These are phyloP conservation scores for Tenualosa thibaudeaui DNA, from an alignment of 2,797 vertebrate species.

Conservation along the genomic window DNA sequence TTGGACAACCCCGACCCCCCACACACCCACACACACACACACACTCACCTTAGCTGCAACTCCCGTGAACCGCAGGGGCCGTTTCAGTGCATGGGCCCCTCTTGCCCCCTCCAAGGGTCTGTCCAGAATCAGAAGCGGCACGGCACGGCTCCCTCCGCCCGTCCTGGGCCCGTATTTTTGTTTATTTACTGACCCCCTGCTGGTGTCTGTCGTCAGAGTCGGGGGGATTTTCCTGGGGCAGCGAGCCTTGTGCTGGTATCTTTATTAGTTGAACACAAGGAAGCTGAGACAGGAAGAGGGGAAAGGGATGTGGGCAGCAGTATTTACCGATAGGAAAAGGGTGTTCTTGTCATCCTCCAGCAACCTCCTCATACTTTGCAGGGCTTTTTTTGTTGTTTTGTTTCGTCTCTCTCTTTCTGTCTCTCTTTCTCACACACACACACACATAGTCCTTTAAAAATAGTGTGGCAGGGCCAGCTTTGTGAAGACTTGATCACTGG, in stretches of 20 bases:
- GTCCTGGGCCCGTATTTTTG: constrained; percentile 22
- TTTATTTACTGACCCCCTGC: constrained; percentile 53
- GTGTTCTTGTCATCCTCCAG: constrained; percentile 59
- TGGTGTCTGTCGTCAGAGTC: constrained; percentile 48
- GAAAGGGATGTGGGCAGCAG: constrained; percentile 57
- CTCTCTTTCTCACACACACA: constrained; percentile 10
- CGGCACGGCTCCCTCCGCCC: background rate
- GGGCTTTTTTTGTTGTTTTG: background rate
- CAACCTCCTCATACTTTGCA: constrained; percentile 10
- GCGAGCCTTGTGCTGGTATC: constrained; percentile 52
- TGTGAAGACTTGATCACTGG: constrained; percentile 16
- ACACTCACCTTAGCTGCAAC: background rate
- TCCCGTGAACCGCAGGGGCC: background rate
- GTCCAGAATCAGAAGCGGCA: background rate
- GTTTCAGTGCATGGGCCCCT: background rate
- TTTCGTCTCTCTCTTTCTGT: constrained; percentile 12
- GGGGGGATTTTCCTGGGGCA: constrained; percentile 36
- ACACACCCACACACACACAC: background rate
- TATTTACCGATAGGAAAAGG: constrained; percentile 59
- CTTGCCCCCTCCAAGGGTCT: background rate
- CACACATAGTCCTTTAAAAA: background rate
- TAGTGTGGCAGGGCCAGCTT: background rate
- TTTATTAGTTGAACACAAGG: constrained; percentile 65
- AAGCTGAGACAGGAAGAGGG: constrained; percentile 59
- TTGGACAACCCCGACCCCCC: too few species aligned